These are phyloP conservation scores for Neocrepidodera transversa DNA, from an alignment of 2,888 invertebrate species.

Conservation along the genomic window DNA sequence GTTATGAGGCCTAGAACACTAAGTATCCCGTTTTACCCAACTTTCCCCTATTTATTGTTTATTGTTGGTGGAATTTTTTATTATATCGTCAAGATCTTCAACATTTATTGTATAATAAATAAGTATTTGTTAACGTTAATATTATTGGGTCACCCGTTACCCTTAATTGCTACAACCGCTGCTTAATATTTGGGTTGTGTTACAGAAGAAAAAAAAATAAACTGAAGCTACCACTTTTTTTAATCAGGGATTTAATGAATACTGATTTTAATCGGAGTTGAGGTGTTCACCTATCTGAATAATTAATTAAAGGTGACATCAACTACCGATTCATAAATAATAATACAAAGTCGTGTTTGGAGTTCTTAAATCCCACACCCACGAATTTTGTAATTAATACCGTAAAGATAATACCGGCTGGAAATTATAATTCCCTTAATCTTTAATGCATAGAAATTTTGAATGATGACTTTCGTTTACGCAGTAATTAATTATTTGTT, in stretches of 20 bases:
- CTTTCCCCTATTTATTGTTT: too few species aligned
- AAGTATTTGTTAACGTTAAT: too few species aligned
- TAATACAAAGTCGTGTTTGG: slow-evolving; percentile 23
- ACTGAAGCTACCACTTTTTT: slow-evolving; percentile 4
- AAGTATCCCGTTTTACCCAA: too few species aligned
- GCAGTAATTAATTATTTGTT: slow-evolving; percentile 31
- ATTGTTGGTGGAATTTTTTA: too few species aligned
- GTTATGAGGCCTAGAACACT: too few species aligned
- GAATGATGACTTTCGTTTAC: slow-evolving; percentile 33
- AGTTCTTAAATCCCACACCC: slow-evolving; percentile 36
- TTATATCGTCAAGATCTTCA: too few species aligned
- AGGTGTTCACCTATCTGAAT: slow-evolving; percentile 33
- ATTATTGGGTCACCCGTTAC: too few species aligned
- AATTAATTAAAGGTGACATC: slow-evolving; percentile 41
- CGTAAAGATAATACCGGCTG: slow-evolving; percentile 35
- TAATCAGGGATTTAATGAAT: background rate
- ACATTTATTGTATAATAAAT: too few species aligned
- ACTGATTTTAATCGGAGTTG: slow-evolving; percentile 28
- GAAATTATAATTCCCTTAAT: slow-evolving; percentile 37
- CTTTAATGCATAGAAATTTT: slow-evolving; percentile 28
- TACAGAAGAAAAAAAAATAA: slow-evolving; percentile 1
- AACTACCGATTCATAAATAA: slow-evolving; percentile 37
- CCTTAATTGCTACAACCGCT: too few species aligned
- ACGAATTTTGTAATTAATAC: slow-evolving; percentile 37
- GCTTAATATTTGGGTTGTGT: too few species aligned